Percentiles rank a stretch among this genome's conserved stretches.
phyloP scores from a whole-genome alignment of 2,797 vertebrate species.

The Tolypeutes matacus region DNA sequence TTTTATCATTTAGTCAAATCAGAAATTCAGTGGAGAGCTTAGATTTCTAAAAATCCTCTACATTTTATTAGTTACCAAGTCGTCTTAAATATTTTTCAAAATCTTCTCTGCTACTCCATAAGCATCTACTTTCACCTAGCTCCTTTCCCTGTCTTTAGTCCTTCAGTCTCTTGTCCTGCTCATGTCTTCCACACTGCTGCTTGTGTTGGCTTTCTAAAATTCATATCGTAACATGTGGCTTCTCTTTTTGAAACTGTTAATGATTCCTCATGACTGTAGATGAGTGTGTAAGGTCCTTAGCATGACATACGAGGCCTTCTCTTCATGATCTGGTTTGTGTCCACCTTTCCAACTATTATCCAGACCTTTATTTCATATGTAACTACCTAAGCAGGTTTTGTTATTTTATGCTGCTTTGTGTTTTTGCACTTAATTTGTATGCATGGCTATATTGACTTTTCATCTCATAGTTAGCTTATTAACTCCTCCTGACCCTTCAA shows the following conservation, averaged over 20 bases:
- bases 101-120: neutral
- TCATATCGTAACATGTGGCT: neutral
- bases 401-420: neutral
- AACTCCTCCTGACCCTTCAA: neutral
- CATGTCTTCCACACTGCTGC: neutral
- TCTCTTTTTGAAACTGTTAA: slow-evolving; percentile 19
- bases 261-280: neutral
- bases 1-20: neutral
- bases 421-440: neutral
- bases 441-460: neutral
- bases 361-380: neutral
- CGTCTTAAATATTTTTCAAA: neutral
- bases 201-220: neutral
- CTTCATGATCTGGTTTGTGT: neutral
- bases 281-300: neutral
- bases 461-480: neutral
- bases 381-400: neutral
- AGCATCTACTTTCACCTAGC: neutral
- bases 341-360: neutral
- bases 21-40: neutral
- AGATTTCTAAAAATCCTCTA: too few species aligned
- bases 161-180: neutral
- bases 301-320: neutral
- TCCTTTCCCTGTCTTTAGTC: neutral
- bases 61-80: neutral